Evolutionary conservation across 2,797 vertebrate genomes (phyloP).

Genomic region (Enteromius viviparus): DNA sequence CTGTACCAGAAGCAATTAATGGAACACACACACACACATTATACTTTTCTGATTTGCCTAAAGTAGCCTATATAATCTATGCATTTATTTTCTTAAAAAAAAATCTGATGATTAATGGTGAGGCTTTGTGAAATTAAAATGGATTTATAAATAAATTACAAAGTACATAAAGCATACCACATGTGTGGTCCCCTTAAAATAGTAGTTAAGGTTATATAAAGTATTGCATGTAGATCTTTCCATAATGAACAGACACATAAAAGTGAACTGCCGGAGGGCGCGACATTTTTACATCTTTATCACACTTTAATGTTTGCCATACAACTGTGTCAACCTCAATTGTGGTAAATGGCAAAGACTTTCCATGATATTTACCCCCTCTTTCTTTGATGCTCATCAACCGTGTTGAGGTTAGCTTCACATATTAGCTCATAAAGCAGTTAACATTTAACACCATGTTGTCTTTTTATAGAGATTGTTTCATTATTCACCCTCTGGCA

Average conservation of each 20-base stretch:
- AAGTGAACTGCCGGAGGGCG: conserved; percentile 25
- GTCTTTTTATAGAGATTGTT: conserved; percentile 49
- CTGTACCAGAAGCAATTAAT: not conserved
- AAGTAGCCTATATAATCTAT: not conserved
- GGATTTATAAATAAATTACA: not conserved
- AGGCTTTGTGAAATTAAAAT: not conserved
- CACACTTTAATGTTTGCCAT: conserved; percentile 40
- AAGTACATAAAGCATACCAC: not conserved
- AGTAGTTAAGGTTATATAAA: conserved; percentile 36
- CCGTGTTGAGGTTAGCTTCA: conserved; percentile 57
- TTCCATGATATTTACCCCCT: conserved; percentile 53
- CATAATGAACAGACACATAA: conserved; percentile 47
- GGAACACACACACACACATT: too few relatives aligned
- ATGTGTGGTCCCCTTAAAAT: conserved; percentile 52
- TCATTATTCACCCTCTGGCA: conserved; percentile 43
- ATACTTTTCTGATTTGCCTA: not conserved
- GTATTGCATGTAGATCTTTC: conserved; percentile 52
- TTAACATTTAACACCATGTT: conserved; percentile 48
- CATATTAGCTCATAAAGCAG: conserved; percentile 56
- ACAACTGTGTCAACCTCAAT: conserved; percentile 45
- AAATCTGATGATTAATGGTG: not conserved
- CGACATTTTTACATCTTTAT: conserved; percentile 31
- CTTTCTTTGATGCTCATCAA: conserved; percentile 53
- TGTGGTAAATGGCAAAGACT: conserved; percentile 54
- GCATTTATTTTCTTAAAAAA: not conserved